These are phyloP conservation scores for Pocillopora verrucosa DNA, from an alignment of 64 coral and sea anemone genomes.

Conservation along the genomic window DNA sequence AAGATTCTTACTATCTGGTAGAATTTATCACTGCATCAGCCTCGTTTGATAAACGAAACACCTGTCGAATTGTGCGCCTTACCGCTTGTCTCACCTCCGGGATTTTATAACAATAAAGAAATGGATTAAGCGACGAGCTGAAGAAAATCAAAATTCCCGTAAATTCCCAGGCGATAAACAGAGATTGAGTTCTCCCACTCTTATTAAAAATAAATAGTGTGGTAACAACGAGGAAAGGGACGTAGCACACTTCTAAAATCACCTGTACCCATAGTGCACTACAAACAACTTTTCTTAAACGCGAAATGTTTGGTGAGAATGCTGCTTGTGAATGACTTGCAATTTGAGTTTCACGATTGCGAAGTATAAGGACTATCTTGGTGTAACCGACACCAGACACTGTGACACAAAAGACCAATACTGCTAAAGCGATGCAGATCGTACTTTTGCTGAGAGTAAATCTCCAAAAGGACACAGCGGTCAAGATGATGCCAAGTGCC, in stretches of 20 bases:
- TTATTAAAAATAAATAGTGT: not conserved
- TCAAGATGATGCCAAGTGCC: not conserved
- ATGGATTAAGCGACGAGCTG: constrained; percentile 2
- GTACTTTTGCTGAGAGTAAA: not conserved
- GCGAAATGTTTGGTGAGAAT: not conserved
- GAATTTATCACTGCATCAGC: too few species aligned
- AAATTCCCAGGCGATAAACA: not conserved
- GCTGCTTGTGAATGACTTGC: not conserved
- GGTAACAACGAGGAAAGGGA: not conserved
- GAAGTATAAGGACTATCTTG: not conserved
- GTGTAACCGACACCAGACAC: not conserved
- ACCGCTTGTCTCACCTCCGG: not conserved
- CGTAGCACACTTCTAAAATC: not conserved
- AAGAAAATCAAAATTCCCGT: not conserved
- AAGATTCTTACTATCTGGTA: too few species aligned
- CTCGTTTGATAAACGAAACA: not conserved
- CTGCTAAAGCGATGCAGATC: not conserved
- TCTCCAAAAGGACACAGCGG: not conserved
- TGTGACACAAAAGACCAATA: not conserved
- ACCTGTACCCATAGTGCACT: not conserved
- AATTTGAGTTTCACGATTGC: not conserved
- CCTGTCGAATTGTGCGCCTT: not conserved
- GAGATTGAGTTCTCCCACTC: not conserved
- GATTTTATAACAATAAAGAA: constrained; percentile 8
- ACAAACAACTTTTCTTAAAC: not conserved